Percentiles rank a stretch among this genome's conserved stretches.
Evolutionary conservation across 1,140 invertebrate species (phyloP).

Genomic region (Drosophila auraria): DNA sequence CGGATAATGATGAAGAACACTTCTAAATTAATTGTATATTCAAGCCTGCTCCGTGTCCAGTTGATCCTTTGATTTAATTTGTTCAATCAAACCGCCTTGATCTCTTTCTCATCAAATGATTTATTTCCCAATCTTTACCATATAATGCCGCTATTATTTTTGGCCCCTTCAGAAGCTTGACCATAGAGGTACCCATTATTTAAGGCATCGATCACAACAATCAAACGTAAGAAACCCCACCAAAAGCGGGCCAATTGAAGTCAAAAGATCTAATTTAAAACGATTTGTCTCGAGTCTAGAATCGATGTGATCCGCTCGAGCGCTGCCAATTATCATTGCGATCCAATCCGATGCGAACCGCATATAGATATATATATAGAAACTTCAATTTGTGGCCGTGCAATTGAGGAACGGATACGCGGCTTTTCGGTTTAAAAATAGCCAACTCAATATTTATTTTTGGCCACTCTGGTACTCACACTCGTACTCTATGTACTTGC

Average conservation of each 20-base stretch:
- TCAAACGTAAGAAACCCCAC: not conserved
- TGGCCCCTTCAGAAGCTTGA: no score
- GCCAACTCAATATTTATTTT: conserved; percentile 74
- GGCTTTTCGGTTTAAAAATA: conserved; percentile 60
- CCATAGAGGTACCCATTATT: not conserved
- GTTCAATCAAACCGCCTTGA: no score
- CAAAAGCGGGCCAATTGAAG: conserved; percentile 12
- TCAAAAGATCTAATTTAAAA: conserved; percentile 22
- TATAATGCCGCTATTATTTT: not conserved
- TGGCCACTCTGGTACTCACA: conserved; percentile 26
- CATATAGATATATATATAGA: not conserved
- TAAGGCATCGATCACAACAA: not conserved
- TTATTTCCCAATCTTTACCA: no score
- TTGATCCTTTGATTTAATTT: no score
- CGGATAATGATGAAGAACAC: no score
- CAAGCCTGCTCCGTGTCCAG: no score
- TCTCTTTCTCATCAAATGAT: no score
- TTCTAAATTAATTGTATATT: no score
- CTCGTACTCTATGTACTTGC: conserved; percentile 34
- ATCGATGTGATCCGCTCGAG: conserved; percentile 35
- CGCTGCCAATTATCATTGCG: conserved; percentile 39
- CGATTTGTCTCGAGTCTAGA: conserved; percentile 35
- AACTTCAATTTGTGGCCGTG: conserved; percentile 30
- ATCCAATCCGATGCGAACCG: conserved; percentile 4
- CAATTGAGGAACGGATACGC: conserved; percentile 36